Base-by-base conservation (phyloP, 1,140 invertebrate species). In the Zaprionus camerounensis region DNA sequence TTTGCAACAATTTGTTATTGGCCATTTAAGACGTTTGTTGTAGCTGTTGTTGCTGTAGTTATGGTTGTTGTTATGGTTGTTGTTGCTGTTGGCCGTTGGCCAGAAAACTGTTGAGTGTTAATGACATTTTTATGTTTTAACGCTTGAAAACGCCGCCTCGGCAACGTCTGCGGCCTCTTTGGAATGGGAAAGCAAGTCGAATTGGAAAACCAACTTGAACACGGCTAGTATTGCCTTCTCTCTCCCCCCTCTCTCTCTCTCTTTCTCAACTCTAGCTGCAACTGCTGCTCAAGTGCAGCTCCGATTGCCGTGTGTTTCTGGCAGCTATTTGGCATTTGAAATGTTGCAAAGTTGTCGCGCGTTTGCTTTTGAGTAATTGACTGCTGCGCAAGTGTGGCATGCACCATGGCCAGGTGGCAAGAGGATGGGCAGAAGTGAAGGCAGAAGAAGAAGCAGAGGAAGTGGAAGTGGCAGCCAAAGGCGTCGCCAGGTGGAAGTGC, bases 101-200 rank as follows among this genome's bases (percentile, higher is more conserved):
- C 68, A 81, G 82, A 87, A 87, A 87, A 88, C 78, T 88, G 84
- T 87, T 87, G 84, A 87, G 85, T 87, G 84, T 87, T 87, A 84
- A 88, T 87, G 84, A 87, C 84, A 87, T 88, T 87, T 88, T 87
- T 87, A 88, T 87, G 84, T 88, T 87, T 87, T 88, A 84, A 88
- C 84, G 78, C 83, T 88, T 88, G 77, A 87, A 83, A 88, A 80
- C 41, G 74, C 57, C 81, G 76, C 67, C 58, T 28, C 56, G 59
- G 26, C 72, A 51, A 68, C 57, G 56, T 58, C 61, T 71, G 38
- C 71, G 77, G 80, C 41, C 36, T 28, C 56, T 58, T 58, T 49
- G 26, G 11, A 38, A 15, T 17, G 56, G 56, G 66, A 71, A 64
- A 77, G 73, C 75, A 76, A 81, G 65, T 76, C 82, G 75, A 86